phyloP scores from a whole-genome alignment of 2,113 vertebrate species.

The mouse (Mus musculus) region DNA sequence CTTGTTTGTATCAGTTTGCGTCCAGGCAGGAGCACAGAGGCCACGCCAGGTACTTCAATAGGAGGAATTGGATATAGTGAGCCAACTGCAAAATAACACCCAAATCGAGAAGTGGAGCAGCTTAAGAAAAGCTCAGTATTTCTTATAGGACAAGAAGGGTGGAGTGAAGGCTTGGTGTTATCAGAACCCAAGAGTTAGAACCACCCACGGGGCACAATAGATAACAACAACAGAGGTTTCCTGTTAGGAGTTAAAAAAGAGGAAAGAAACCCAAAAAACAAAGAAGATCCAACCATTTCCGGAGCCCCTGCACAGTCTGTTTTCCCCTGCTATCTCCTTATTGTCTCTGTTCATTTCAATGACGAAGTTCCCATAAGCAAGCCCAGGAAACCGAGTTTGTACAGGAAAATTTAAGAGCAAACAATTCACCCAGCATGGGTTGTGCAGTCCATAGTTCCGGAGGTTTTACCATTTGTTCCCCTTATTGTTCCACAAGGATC shows the following conservation, averaged over 20 bases:
- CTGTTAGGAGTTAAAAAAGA: neutral
- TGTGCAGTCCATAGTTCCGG: neutral
- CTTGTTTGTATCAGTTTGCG: neutral
- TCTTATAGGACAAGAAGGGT: neutral
- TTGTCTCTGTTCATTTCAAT: neutral
- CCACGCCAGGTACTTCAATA: neutral
- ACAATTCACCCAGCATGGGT: neutral
- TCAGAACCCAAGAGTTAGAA: neutral
- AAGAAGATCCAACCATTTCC: neutral
- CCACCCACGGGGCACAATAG: neutral
- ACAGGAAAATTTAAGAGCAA: slow-evolving; percentile 38
- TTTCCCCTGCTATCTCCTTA: neutral
- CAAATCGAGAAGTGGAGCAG: neutral
- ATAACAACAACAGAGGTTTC: slow-evolving; percentile 41
- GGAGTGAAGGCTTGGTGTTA: neutral
- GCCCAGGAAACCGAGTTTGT: neutral
- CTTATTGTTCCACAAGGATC: neutral
- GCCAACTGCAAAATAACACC: neutral
- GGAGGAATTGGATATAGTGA: neutral
- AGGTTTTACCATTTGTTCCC: neutral
- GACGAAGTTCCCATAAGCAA: neutral
- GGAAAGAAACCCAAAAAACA: neutral
- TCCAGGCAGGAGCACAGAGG: neutral
- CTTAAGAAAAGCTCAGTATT: neutral
- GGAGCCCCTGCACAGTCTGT: neutral